phyloP scores from a whole-genome alignment of 2,797 vertebrate species.

The Typhlichthys subterraneus region DNA sequence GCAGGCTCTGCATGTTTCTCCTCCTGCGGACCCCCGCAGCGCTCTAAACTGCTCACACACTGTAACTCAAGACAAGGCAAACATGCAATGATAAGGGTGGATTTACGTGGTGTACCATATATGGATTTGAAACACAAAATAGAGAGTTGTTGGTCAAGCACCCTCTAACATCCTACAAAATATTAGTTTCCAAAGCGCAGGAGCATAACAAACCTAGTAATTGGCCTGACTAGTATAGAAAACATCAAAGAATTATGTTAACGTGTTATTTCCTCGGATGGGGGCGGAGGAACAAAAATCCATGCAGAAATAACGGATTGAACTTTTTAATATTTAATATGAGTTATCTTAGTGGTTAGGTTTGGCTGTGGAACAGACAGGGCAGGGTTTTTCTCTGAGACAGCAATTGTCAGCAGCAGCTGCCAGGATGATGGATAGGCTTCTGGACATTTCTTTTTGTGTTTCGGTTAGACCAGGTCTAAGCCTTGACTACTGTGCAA shows the following conservation, averaged over 20 bases:
- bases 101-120: too few relatives aligned
- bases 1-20: constrained; percentile 39
- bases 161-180: too few relatives aligned
- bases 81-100: constrained; percentile 17
- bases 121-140: too few relatives aligned
- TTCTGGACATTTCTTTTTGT: background rate
- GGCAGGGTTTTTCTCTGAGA: constrained; percentile 37
- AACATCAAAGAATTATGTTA: background rate
- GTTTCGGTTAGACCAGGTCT: constrained; percentile 31
- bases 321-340: constrained; percentile 7
- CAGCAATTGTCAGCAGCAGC: constrained; percentile 61
- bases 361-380: constrained; percentile 41
- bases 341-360: constrained; percentile 33
- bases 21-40: constrained; percentile 47
- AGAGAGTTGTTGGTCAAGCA: too few relatives aligned
- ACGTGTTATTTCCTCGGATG: too few relatives aligned
- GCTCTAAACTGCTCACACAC: constrained; percentile 17
- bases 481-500: constrained; percentile 24
- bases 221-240: background rate
- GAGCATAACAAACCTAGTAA: too few relatives aligned
- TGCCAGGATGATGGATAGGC: constrained; percentile 40
- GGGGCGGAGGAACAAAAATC: too few relatives aligned
- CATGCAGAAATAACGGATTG: too few relatives aligned
- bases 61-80: constrained; percentile 51
- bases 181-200: too few relatives aligned